phyloP scores from a whole-genome alignment of 2,888 invertebrate species.

The Julus scandinavius region DNA sequence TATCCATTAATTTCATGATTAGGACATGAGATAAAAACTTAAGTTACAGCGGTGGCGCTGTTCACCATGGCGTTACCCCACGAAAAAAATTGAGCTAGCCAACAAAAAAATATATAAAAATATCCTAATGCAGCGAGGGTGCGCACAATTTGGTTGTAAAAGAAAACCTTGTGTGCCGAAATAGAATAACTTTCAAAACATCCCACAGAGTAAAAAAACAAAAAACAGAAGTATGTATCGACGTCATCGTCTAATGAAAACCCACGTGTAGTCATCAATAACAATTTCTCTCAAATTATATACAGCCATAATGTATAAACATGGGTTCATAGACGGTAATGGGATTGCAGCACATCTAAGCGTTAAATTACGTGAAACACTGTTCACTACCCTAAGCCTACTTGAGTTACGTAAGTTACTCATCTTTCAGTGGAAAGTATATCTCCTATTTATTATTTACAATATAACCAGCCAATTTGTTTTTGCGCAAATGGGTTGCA shows the following conservation, averaged over 20 bases:
- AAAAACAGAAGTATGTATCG: neutral
- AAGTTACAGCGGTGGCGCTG: too few species aligned
- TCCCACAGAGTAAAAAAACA: neutral
- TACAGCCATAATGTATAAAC: neutral
- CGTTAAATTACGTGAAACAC: neutral
- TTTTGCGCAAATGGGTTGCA: neutral
- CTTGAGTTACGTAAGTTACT: neutral
- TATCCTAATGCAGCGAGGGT: neutral
- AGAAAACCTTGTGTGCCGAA: constrained; percentile 22
- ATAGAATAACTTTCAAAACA: constrained; percentile 22
- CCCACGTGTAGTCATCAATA: neutral
- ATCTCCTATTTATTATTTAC: neutral
- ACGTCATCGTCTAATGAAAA: constrained; percentile 24
- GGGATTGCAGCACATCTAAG: neutral
- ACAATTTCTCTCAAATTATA: neutral
- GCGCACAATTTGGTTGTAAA: neutral
- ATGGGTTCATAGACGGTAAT: neutral
- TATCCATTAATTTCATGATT: too few species aligned
- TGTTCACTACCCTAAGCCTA: neutral
- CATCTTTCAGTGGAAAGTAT: neutral
- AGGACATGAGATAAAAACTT: too few species aligned
- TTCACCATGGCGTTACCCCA: too few species aligned
- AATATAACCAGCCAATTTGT: neutral
- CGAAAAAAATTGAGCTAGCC: too few species aligned
- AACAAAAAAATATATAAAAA: too few species aligned